Percentiles rank a stretch among this genome's conserved stretches.
These are phyloP conservation scores for Sinopyrophorus schimmeli DNA, from an alignment of 2,888 invertebrate species.

Conservation along the genomic window DNA sequence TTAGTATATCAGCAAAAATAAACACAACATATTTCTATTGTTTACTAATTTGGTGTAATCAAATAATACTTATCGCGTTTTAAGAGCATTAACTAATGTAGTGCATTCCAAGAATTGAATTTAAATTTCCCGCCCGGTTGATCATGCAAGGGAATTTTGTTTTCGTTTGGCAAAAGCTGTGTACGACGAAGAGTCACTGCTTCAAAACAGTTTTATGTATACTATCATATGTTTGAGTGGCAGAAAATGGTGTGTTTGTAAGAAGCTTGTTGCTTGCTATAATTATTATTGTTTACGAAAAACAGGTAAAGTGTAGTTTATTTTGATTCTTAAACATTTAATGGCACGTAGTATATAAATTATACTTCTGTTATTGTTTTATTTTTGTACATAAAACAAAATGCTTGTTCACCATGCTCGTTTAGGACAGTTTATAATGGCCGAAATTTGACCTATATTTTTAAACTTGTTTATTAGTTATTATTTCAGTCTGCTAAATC, in stretches of 20 bases:
- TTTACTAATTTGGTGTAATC: no score
- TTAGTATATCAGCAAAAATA: no score
- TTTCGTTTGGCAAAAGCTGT: conserved; percentile 3
- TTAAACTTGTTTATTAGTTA: conserved; percentile 39
- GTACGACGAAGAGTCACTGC: conserved; percentile 32
- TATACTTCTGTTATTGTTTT: conserved; percentile 20
- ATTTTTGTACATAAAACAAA: conserved; percentile 36
- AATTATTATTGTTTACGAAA: conserved; percentile 45
- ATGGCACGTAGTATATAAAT: no score
- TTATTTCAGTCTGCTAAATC: no score
- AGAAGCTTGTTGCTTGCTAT: conserved; percentile 36
- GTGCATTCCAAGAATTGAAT: no score
- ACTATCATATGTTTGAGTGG: conserved; percentile 56
- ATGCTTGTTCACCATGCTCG: conserved; percentile 52
- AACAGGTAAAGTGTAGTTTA: conserved; percentile 50
- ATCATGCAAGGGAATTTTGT: conserved; percentile 21
- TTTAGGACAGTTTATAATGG: conserved; percentile 53
- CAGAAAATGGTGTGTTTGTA: conserved; percentile 54
- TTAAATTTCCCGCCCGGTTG: conserved; percentile 6
- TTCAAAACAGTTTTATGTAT: conserved; percentile 38
- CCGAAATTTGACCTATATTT: conserved; percentile 58
- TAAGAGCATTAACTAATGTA: no score
- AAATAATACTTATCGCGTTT: no score
- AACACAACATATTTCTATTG: no score
- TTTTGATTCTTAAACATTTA: no score